phyloP scores from a whole-genome alignment of 2,113 vertebrate species.

The Cyanocitta stelleri region DNA sequence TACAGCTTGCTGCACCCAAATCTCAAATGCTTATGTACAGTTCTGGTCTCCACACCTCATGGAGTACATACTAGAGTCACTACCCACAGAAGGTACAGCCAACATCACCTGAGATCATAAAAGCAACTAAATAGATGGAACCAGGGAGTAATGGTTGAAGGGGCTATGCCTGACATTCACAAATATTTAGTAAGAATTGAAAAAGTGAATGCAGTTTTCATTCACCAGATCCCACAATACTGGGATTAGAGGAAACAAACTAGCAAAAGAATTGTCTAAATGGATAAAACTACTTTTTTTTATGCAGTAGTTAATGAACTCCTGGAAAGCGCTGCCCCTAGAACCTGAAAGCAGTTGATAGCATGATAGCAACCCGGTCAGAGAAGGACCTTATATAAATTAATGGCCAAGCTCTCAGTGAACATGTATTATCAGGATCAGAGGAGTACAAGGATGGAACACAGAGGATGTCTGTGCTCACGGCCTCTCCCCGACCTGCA shows the following conservation, averaged over 20 bases:
- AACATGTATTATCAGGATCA: accelerated
- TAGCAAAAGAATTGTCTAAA: background rate
- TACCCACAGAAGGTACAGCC: background rate
- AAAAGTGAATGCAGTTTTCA: background rate
- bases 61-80: background rate
- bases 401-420: background rate
- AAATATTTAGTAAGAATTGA: background rate
- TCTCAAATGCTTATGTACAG: background rate
- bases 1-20: background rate
- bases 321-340: background rate
- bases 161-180: background rate
- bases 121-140: background rate
- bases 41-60: background rate
- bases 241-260: background rate
- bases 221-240: background rate
- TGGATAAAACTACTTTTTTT: background rate
- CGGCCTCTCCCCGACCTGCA: background rate
- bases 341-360: background rate
- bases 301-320: background rate
- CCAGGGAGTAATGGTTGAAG: background rate
- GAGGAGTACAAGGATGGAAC: background rate
- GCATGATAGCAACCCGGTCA: background rate
- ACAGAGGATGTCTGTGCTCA: background rate
- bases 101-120: background rate
- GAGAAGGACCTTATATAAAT: background rate